Base-by-base conservation (phyloP, 1,140 invertebrate genomes). In the Drosophila ercepeae region DNA sequence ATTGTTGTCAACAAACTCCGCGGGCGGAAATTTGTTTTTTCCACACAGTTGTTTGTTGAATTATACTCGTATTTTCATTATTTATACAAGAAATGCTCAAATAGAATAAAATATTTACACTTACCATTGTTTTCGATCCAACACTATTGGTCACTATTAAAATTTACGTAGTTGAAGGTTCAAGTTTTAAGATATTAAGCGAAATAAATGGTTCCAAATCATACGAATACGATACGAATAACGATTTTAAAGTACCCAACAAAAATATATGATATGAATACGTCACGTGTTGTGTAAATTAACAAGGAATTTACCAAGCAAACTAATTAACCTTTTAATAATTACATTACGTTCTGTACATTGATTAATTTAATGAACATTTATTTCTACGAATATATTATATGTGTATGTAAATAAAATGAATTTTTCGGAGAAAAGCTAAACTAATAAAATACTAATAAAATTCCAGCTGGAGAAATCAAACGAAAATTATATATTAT, bases 361-460 rank as follows among this genome's bases (percentile, higher is more conserved):
- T 78, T 68, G 51, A 32, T 48, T 55, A 53, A 50, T 64, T 64
- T 61, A 68, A 36, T 55, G 50, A 60, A 32, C 11, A 36, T 19
- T 42, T 45, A 78, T 67, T 53, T 41, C 41, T 60, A 55, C 21
- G 21, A 21, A 4, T 21, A 2, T 18, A 59, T 72, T 21, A 2
- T 18, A 59, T 72, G 68, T 78, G 74, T 69, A 69, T 84, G 79
- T 84, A 84, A 84, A 84, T 84, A 84, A 67, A 82, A 3, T 16
- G 46, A 71, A 58, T 75, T 67, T 68, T 63, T 57, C n/a, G 16
- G 13, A 57, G 50, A 73, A 58, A 78, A 83, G 44, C 50, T 49
- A 58, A 79, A 53, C 46, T 51, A 59, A 59, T 39, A n/a, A 63
- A 77, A 73, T 29, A 57, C n/a, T n/a, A 58, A 59, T 41, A 11